These are phyloP conservation scores for Lysandra coridon DNA, from an alignment of 2,888 invertebrate species.

Conservation along the genomic window DNA sequence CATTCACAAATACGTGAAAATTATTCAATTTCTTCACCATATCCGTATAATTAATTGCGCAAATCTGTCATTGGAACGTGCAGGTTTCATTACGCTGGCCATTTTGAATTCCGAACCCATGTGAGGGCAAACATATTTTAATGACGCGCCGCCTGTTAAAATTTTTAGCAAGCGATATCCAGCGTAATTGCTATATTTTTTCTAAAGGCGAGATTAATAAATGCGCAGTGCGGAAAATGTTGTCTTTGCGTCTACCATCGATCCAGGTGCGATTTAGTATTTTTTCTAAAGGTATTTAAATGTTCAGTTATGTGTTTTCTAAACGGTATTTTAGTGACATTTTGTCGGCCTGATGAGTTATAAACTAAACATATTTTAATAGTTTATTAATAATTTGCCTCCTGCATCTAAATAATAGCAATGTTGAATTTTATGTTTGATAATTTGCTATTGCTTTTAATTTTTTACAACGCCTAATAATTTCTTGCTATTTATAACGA, in stretches of 20 bases:
- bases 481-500: neutral
- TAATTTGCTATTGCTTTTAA: neutral
- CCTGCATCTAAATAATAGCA: neutral
- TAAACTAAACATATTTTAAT: neutral
- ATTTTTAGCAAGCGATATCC: conserved; percentile 26
- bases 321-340: neutral
- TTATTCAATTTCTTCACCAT: conserved; percentile 24
- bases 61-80: conserved; percentile 30
- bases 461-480: neutral
- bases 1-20: neutral
- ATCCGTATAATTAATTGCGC: conserved; percentile 27
- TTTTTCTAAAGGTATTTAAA: neutral
- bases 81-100: conserved; percentile 30
- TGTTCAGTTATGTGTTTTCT: neutral
- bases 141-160: conserved; percentile 30
- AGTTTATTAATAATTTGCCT: neutral
- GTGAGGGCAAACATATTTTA: conserved; percentile 27
- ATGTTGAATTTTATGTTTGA: neutral
- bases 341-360: neutral
- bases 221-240: conserved; percentile 16
- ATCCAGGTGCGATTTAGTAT: neutral
- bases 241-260: conserved; percentile 20
- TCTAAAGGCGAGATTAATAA: neutral
- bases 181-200: conserved; percentile 29
- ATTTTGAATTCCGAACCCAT: conserved; percentile 30